Evolutionary conservation across 2,797 vertebrate species (phyloP), one percentile per base, ranked within the genome.

Genomic region (Poecilia picta): DNA sequence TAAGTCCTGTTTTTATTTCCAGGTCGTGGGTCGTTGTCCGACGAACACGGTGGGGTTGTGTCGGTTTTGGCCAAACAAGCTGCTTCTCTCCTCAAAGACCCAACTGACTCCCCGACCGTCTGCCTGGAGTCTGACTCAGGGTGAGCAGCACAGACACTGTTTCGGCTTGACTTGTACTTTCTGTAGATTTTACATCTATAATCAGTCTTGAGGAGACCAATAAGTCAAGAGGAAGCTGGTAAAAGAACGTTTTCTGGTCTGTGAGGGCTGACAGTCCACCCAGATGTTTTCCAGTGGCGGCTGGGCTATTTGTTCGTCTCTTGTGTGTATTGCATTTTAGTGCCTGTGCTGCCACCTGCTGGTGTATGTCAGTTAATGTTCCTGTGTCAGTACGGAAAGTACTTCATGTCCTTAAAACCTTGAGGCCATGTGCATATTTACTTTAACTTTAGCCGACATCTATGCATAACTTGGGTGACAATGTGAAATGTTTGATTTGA

Each of bases 11-110:
- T 72, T 51, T 8, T 70, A 4, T 84, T 31, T 75, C 2, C 78
- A 99, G 98, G 98, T 78, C 96, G 98, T 1, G 98, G 98, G 18
- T 98, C 97, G 0, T 95, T 99, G 49, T 97, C 98, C 0, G 98
- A 99, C 74, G 97, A 99, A 80, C 98, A 99, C 18, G 98, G 97
- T 0, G 98, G 98, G 0, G 95, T 99, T 46, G 96, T 99, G 86
- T 99, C 98, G 0, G 97, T 99, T 76, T 94, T 99, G 28, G 97
- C 97, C 70, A 97, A 97, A 90, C 97, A 99, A 87, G 98, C 98
- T 51, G 96, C 97, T 71, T 96, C 97, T 88, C 95, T 99, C 39
- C 97, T 95, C 66, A 95, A 95, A 18, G 98, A 99, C 92, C 96
- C 96, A 0, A 98, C 98, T 0, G 98, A 99, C 80, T 92, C 93